Evolutionary conservation across 2,113 vertebrate genomes (phyloP).

Genomic region (Uropsilus gracilis): DNA sequence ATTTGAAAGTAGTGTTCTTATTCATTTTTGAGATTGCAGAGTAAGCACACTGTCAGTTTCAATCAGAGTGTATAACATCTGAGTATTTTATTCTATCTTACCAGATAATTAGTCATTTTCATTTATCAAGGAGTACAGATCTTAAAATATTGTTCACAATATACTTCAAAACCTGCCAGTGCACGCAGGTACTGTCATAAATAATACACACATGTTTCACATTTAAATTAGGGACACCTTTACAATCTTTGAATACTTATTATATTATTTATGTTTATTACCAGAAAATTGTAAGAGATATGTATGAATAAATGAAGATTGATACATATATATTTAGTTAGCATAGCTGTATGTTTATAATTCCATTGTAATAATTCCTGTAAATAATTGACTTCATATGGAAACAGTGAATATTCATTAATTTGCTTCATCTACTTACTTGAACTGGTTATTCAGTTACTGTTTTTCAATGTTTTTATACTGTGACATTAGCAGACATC

Average conservation of each 20-base stretch:
- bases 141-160: background rate
- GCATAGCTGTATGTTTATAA: background rate
- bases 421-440: background rate
- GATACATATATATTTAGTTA: background rate
- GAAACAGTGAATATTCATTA: background rate
- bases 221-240: background rate
- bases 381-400: background rate
- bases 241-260: background rate
- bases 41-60: background rate
- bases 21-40: background rate
- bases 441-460: background rate
- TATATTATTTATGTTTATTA: background rate
- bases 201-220: background rate
- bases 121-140: background rate
- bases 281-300: background rate
- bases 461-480: background rate
- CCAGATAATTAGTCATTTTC: background rate
- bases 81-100: background rate
- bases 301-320: background rate
- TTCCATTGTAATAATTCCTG: background rate
- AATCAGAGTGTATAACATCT: background rate
- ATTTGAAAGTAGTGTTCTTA: constrained; percentile 3
- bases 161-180: background rate
- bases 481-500: background rate
- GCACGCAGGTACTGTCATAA: background rate